These are phyloP conservation scores for Pao palembangensis DNA, from an alignment of 2,113 vertebrate species.

Conservation along the genomic window DNA sequence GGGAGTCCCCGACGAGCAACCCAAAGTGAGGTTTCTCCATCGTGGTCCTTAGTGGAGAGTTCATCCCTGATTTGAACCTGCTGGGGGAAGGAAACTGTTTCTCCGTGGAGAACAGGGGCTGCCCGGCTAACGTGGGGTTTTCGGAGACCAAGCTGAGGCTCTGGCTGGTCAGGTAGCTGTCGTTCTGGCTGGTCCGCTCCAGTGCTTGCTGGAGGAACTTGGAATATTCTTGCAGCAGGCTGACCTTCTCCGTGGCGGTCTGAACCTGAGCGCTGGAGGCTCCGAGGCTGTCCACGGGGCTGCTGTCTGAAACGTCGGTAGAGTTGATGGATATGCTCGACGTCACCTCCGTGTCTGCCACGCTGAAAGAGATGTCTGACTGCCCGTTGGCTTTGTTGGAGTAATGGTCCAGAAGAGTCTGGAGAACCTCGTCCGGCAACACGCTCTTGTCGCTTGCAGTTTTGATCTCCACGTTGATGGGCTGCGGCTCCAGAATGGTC, in stretches of 20 bases:
- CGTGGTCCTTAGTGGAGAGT: constrained; percentile 90
- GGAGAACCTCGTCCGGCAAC: constrained; percentile 95
- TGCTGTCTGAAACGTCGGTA: constrained; percentile 86
- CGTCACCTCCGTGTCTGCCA: constrained; percentile 93
- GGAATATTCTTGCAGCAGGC: constrained; percentile 96
- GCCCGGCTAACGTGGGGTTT: constrained; percentile 86
- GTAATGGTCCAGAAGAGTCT: constrained; percentile 95
- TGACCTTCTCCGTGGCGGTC: constrained; percentile 88
- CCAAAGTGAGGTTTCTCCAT: constrained; percentile 96
- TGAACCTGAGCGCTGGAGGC: constrained; percentile 80
- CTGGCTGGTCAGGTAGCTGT: constrained; percentile 96
- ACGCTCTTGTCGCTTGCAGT: constrained; percentile 90
- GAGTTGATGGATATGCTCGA: constrained; percentile 97
- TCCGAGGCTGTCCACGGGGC: constrained; percentile 80
- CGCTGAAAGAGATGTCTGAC: constrained; percentile 92
- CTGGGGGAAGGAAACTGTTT: constrained; percentile 91
- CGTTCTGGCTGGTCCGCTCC: constrained; percentile 99
- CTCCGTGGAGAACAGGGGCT: constrained; percentile 92
- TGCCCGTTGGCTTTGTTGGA: constrained; percentile 96
- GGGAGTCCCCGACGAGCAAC: constrained; percentile 92
- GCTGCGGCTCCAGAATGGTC: constrained; percentile 87
- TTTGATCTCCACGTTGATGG: constrained; percentile 88
- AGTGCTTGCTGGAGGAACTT: constrained; percentile 98
- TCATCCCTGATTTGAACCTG: constrained; percentile 92
- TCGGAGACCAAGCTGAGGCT: constrained; percentile 95